These are phyloP conservation scores for Andricus curvator DNA, from an alignment of 2,888 invertebrate species.

Conservation along the genomic window DNA sequence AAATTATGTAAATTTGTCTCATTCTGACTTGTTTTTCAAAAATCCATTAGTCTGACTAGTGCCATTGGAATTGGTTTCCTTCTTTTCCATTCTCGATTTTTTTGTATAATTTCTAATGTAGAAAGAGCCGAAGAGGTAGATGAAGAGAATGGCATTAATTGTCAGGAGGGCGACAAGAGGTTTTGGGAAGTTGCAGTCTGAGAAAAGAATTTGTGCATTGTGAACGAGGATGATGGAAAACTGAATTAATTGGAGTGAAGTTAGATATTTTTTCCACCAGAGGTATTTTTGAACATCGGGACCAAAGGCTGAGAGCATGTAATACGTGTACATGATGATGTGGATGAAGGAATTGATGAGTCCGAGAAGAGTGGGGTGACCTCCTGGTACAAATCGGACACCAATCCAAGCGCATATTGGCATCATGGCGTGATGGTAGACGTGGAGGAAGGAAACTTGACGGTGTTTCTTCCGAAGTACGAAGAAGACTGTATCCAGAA, in stretches of 20 bases:
- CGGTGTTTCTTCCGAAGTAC: constrained; percentile 93
- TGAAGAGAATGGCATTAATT: constrained; percentile 85
- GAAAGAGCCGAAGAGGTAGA: constrained; percentile 89
- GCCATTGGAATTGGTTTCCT: not conserved
- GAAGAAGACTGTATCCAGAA: constrained; percentile 92
- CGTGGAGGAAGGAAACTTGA: constrained; percentile 92
- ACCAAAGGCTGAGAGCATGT: constrained; percentile 92
- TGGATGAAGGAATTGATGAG: constrained; percentile 94
- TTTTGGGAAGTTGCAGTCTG: constrained; percentile 84
- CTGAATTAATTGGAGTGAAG: constrained; percentile 92
- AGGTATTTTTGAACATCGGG: constrained; percentile 92
- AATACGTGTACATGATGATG: constrained; percentile 95
- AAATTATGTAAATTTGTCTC: not conserved
- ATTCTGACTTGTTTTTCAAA: not conserved
- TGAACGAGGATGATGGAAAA: constrained; percentile 88
- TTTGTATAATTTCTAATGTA: constrained; percentile 83
- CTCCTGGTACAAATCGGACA: constrained; percentile 89
- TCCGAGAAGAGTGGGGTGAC: constrained; percentile 92
- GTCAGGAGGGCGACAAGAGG: constrained; percentile 83
- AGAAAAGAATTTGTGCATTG: constrained; percentile 78
- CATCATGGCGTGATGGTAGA: constrained; percentile 92
- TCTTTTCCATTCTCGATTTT: not conserved
- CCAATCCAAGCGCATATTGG: constrained; percentile 90
- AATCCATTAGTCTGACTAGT: not conserved
- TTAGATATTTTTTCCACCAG: constrained; percentile 97